phyloP scores from a whole-genome alignment of 2,888 invertebrate species.

The Parapristionchus giblindavisi region DNA sequence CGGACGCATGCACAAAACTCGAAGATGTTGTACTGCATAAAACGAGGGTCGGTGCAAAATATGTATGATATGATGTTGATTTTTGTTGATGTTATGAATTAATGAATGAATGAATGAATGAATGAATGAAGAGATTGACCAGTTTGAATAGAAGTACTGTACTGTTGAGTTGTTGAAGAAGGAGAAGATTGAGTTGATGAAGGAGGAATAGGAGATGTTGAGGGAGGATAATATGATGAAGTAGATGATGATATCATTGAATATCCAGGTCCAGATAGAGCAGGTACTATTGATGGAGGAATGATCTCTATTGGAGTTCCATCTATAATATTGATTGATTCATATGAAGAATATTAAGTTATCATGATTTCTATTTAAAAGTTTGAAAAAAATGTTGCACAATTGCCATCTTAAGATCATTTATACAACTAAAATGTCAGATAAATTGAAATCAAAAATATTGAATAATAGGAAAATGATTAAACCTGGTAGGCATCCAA shows the following conservation, averaged over 20 bases:
- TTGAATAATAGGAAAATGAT: background rate
- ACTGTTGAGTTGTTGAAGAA: too few species aligned
- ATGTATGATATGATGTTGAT: too few species aligned
- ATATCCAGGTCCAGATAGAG: conserved; percentile 21
- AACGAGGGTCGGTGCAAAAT: too few species aligned
- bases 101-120: too few species aligned
- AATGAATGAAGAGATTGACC: too few species aligned
- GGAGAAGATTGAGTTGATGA: background rate
- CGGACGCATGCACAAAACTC: too few species aligned
- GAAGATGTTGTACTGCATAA: too few species aligned
- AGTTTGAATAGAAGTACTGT: too few species aligned
- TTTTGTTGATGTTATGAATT: too few species aligned
- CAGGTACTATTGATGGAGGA: conserved; percentile 17
- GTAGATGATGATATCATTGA: background rate
- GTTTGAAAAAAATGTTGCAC: too few species aligned
- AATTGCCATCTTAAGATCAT: background rate
- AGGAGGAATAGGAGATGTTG: background rate
- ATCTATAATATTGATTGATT: conserved; percentile 23
- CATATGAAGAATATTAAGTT: too few species aligned
- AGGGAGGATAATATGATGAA: background rate
- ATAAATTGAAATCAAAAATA: background rate
- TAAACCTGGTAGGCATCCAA: conserved; percentile 29
- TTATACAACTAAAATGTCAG: background rate
- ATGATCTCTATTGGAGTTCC: conserved; percentile 34
- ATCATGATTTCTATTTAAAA: too few species aligned